phyloP scores from a whole-genome alignment of 2,113 vertebrate species.

The Sialia sialis region DNA sequence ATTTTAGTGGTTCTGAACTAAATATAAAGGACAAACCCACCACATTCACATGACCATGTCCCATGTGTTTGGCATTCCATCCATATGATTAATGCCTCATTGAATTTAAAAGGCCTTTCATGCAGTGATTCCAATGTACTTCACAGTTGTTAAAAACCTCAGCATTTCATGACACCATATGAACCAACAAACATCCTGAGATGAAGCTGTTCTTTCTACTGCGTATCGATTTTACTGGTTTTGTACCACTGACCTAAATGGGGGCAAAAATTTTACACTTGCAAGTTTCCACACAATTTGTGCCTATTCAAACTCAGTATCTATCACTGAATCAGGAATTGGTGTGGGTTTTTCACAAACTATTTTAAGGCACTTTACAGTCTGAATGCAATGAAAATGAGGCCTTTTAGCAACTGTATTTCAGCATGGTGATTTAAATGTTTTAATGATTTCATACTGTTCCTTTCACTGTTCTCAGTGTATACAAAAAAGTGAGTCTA shows the following conservation, averaged over 20 bases:
- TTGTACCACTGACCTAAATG: not conserved
- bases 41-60: not conserved
- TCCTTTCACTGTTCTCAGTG: not conserved
- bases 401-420: not conserved
- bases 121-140: not conserved
- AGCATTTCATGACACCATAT: not conserved
- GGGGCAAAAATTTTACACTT: not conserved
- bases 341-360: not conserved
- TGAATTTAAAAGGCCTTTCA: not conserved
- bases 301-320: not conserved
- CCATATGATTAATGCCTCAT: not conserved
- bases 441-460: slow-evolving; percentile 38
- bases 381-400: not conserved
- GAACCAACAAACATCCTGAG: not conserved
- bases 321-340: not conserved
- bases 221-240: not conserved
- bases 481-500: slow-evolving; percentile 4
- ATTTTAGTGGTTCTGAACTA: not conserved
- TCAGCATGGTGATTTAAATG: slow-evolving; percentile 16
- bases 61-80: not conserved
- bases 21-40: not conserved
- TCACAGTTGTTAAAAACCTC: not conserved
- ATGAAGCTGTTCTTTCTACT: not conserved
- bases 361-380: not conserved
- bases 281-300: not conserved